Evolutionary conservation across 2,888 invertebrate genomes (phyloP), one percentile per base, ranked within the genome.

Genomic region (Anthophora plumipes): DNA sequence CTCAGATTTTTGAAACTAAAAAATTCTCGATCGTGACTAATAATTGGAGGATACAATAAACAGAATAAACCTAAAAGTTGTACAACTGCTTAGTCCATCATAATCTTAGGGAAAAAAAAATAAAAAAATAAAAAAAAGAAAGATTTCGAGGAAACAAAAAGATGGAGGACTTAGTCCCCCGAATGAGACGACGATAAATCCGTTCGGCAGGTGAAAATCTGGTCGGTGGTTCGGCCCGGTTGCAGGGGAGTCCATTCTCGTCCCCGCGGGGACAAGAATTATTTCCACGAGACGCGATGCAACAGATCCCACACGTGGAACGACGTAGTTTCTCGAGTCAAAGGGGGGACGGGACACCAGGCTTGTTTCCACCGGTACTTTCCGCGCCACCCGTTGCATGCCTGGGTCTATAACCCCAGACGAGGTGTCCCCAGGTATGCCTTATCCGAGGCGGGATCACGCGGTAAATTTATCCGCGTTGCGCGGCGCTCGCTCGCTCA

Each of bases 371-470:
- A 64, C 57, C 75, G 84, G 61, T 82, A 75, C 77, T 79, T 76
- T 83, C 71, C 77, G 78, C 80, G 89, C 85, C 90, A 90, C 90
- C 89, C 89, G 90, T 87, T 90, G 88, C 89, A 91, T 89, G 87
- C 86, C 88, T 83, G 90, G 91, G 89, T 90, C 91, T 90, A 91
- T 91, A 92, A 91, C 91, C 92, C 91, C 90, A 57, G 91, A 91
- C 88, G 91, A 92, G 92, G 92, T 93, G 92, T 93, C 92, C 91
- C 91, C 92, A 92, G 92, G 92, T 92, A 92, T 91, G 92, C 88
- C 90, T 92, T 92, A 92, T 92, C 92, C 89, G 81, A 82, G 83
- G 67, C 72, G 73, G 85, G 90, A 92, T 92, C 92, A 82, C 89
- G 91, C 91, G 90, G 89, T 92, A 92, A 92, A 92, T 92, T 92